Percentiles rank a stretch among this genome's conserved stretches.
Evolutionary conservation across 1,140 invertebrate species (phyloP).

Genomic region (Drosophila persimilis): DNA sequence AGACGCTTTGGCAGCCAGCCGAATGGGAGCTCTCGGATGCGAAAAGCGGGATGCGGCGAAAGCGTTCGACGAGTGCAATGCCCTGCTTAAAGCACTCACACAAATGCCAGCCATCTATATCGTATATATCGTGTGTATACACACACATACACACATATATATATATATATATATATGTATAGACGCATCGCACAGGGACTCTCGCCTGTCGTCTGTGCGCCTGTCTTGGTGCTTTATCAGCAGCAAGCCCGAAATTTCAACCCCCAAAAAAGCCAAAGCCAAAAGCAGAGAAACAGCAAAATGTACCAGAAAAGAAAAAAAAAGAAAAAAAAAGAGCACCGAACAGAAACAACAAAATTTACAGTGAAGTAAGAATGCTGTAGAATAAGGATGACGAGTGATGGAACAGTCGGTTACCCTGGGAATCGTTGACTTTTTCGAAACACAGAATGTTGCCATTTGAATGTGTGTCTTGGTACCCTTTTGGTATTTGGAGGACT

Average conservation of each 20-base stretch:
- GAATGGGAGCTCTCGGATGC: constrained; percentile 53
- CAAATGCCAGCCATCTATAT: constrained; percentile 2
- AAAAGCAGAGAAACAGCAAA: constrained; percentile 6
- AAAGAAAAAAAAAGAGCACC: constrained; percentile 20
- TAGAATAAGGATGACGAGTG: too few species aligned
- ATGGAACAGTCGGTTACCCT: not conserved
- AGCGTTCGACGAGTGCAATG: constrained; percentile 73
- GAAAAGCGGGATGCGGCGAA: constrained; percentile 1
- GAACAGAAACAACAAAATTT: constrained; percentile 37
- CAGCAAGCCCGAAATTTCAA: constrained; percentile 65
- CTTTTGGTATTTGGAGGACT: too few species aligned
- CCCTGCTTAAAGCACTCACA: constrained; percentile 69
- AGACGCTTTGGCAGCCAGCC: constrained; percentile 50
- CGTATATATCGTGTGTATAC: too few species aligned
- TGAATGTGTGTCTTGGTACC: too few species aligned
- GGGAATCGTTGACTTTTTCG: not conserved
- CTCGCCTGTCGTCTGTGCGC: constrained; percentile 59
- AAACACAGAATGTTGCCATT: too few species aligned
- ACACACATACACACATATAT: too few species aligned
- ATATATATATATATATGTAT: not conserved
- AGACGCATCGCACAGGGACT: constrained; percentile 19
- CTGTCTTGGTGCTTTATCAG: constrained; percentile 63
- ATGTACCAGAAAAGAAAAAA: not conserved
- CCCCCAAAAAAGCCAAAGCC: constrained; percentile 65
- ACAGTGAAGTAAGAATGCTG: constrained; percentile 35